Base-by-base conservation (phyloP, 2,888 invertebrate genomes). In the Acanthoscelides obtectus region DNA sequence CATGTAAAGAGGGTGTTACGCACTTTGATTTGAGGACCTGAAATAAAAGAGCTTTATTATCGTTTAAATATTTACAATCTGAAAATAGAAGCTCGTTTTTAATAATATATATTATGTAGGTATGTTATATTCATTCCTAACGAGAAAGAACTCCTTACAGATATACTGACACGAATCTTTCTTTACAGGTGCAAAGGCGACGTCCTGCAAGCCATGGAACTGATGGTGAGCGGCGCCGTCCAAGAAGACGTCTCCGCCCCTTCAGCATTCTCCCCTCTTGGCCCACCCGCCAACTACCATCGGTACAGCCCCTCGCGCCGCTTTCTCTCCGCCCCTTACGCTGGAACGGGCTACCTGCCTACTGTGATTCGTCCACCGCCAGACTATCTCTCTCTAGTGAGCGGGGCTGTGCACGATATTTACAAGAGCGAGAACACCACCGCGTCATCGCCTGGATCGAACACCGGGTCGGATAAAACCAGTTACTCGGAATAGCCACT, bases 181-280 rank as follows among this genome's bases (percentile, higher is more conserved):
- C 17, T 1, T 79, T 79, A 0, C 79, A 85, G 85, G 77, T 85
- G 85, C 79, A 89, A 88, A 76, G 96, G 96, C 0, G 97, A 98
- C 83, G 94, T 96, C 0, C 91, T 97, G 0, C 93, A 95, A 78
- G 96, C 97, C 0, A 97, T 98, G 91, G 97, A 98, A 82, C 91
- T 94, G 82, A 92, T 98, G 89, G 89, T 95, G 19, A 91, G 92
- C 75, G 79, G 80, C 5, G 73, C 74, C 64, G 21, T 17, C 27
- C 81, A 80, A 71, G 82, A 81, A 69, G 86, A 73, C 76, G 73
- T 76, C 1, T 83, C 74, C 71, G 81, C 81, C 74, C 86, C 78
- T 72, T 94, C 94, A 0, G 94, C 94, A 6, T 95, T 94, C 83
- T 93, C 94, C 0, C 94, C 94, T 0, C 83, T 94, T 75, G 90